Percentiles rank a stretch among this genome's conserved stretches.
These are phyloP conservation scores for Dendronephthya gigantea DNA, from an alignment of 64 coral and sea anemone genomes.

Conservation along the genomic window DNA sequence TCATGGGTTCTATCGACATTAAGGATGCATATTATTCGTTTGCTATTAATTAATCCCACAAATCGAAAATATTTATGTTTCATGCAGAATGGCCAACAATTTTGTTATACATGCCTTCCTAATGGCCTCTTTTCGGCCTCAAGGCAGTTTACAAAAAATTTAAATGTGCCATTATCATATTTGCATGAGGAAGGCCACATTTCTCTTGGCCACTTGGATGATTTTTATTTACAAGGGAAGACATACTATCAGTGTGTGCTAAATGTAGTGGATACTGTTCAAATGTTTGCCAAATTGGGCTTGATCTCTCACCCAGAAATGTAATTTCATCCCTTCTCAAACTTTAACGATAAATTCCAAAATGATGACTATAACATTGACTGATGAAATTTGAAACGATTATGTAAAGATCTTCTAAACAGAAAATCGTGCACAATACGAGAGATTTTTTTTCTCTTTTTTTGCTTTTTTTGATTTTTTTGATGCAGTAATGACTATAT, in stretches of 20 bases:
- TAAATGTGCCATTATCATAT: conserved; percentile 16
- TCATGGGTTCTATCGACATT: conserved; percentile 31
- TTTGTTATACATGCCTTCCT: conserved; percentile 27
- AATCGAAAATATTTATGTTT: conserved; percentile 34
- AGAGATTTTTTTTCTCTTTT: too few species aligned
- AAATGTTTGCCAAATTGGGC: too few species aligned
- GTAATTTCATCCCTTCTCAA: too few species aligned
- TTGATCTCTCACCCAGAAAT: too few species aligned
- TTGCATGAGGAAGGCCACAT: conserved; percentile 30
- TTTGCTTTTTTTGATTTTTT: conserved; percentile 13
- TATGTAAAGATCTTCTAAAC: not conserved
- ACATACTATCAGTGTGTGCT: too few species aligned
- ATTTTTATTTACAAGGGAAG: not conserved
- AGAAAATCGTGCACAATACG: not conserved
- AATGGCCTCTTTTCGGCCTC: conserved; percentile 35
- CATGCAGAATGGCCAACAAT: not conserved
- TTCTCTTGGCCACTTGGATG: conserved; percentile 22
- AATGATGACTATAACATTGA: conserved; percentile 24
- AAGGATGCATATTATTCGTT: conserved; percentile 45
- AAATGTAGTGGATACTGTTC: too few species aligned
- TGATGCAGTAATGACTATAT: conserved; percentile 32
- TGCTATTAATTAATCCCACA: not conserved
- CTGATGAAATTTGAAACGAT: not conserved
- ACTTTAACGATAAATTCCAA: conserved; percentile 18
- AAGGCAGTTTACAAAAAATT: conserved; percentile 27